phyloP scores from a whole-genome alignment of 64 coral and sea anemone species.

The Hydrozoanthus tunicans region DNA sequence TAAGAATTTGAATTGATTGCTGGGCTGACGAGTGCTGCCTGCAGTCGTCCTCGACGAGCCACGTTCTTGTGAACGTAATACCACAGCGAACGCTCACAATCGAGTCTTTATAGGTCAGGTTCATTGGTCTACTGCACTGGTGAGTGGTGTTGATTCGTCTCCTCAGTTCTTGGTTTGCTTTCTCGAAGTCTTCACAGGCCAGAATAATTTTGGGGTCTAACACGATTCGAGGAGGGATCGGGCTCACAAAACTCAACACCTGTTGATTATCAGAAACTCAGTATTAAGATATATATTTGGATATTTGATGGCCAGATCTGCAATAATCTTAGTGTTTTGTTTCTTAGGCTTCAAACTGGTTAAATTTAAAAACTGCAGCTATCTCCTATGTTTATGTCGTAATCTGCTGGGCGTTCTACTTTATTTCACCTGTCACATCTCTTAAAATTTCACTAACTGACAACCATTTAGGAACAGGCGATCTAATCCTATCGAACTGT shows the following conservation, averaged over 20 bases:
- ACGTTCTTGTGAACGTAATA: conserved; percentile 61
- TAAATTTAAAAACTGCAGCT: too few relatives aligned
- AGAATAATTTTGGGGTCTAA: conserved; percentile 35
- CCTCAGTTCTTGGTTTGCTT: conserved; percentile 62
- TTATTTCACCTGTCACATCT: too few relatives aligned
- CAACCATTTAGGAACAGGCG: too few relatives aligned
- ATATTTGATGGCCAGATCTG: too few relatives aligned
- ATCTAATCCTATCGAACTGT: too few relatives aligned
- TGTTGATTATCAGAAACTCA: not conserved
- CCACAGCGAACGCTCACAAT: conserved; percentile 62
- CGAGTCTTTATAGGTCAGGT: conserved; percentile 72
- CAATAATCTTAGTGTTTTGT: too few relatives aligned
- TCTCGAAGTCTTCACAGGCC: conserved; percentile 70
- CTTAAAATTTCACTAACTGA: too few relatives aligned
- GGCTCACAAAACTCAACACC: conserved; percentile 23
- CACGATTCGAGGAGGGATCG: conserved; percentile 25
- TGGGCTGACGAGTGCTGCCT: conserved; percentile 22
- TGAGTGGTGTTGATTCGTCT: conserved; percentile 72
- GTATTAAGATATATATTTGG: too few relatives aligned
- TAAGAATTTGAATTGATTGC: conserved; percentile 67
- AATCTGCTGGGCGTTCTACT: too few relatives aligned
- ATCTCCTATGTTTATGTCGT: too few relatives aligned
- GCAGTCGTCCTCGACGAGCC: conserved; percentile 66
- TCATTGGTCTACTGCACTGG: conserved; percentile 64
- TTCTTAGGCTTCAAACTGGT: too few relatives aligned